Base-by-base conservation (phyloP, 2,888 invertebrate genomes). In the Watsonalla cultraria region DNA sequence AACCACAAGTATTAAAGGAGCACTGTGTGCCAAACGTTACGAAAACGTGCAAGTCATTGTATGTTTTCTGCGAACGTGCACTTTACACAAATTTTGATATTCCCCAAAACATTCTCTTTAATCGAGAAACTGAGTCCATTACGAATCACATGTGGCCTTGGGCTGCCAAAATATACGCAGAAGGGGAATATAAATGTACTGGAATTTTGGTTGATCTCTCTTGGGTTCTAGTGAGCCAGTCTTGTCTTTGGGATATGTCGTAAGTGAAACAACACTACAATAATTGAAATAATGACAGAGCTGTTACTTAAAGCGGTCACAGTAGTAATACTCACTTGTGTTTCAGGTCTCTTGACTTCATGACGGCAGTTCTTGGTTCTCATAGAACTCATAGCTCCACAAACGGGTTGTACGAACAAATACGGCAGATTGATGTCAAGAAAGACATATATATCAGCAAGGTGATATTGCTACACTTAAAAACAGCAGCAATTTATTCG, bases 151-250 rank as follows among this genome's bases (percentile, higher is more conserved):
- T 82, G 56, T 93, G 94, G 92, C 95, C 96, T 0, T 96, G 96
- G 96, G 84, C 93, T 68, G 95, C 93, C 0, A 94, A 94, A 66
- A 86, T 97, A 52, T 95, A 93, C 76, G 86, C 92, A 0, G 93
- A 96, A 70, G 96, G 96, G 4, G 76, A 85, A 55, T 94, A 94
- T 60, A 92, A 84, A 67, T 96, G 96, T 71, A 91, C 93, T 47
- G 96, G 95, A 6, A 91, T 94, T 42, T 82, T 96, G 54, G 76
- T 96, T 47, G 92, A 94, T 62, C 72, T 86, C 4, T 82, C 92
- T 14, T 96, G 96, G 95, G 88, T 96, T 52, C 72, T 96, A 55
- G 83, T 92, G 5, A 91, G 91, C 58, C 86, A 90, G 53, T 82
- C 82, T 11, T 95, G 95, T 69, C 80, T 87, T 45, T 82, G 81